These are phyloP conservation scores for Falco biarmicus DNA, from an alignment of 2,797 vertebrate genomes.

Conservation along the genomic window DNA sequence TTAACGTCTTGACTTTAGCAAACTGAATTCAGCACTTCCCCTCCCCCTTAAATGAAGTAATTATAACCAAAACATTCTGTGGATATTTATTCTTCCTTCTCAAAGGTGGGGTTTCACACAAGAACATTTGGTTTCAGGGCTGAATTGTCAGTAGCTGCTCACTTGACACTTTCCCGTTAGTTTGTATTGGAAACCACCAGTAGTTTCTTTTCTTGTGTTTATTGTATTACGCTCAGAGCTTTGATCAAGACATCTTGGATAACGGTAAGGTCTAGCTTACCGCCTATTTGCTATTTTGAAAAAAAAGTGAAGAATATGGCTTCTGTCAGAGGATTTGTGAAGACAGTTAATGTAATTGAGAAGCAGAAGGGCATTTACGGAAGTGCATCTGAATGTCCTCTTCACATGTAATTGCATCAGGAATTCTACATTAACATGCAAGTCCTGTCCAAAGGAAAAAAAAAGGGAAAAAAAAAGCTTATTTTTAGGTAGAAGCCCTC, in stretches of 20 bases:
- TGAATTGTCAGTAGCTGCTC: slow-evolving; percentile 44
- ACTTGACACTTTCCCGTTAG: slow-evolving; percentile 35
- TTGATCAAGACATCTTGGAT: slow-evolving; percentile 53
- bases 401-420: slow-evolving; percentile 41
- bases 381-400: slow-evolving; percentile 40
- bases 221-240: slow-evolving; percentile 42
- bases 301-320: not conserved
- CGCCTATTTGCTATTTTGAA: slow-evolving; percentile 12
- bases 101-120: not conserved
- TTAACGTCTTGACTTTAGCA: slow-evolving; percentile 36
- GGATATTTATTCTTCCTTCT: slow-evolving; percentile 45
- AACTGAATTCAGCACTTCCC: slow-evolving; percentile 13
- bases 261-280: slow-evolving; percentile 9
- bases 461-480: slow-evolving; percentile 28
- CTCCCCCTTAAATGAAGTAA: slow-evolving; percentile 16
- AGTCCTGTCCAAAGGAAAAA: not conserved
- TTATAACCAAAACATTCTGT: slow-evolving; percentile 41
- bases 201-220: slow-evolving; percentile 62
- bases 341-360: slow-evolving; percentile 26
- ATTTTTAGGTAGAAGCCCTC: slow-evolving; percentile 65
- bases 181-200: slow-evolving; percentile 60
- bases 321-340: slow-evolving; percentile 43
- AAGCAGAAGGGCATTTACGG: slow-evolving; percentile 56
- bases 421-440: slow-evolving; percentile 53
- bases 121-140: not conserved